A percentile compares a stretch with the other conserved stretches of the same genome.
phyloP scores from a whole-genome alignment of 2,797 vertebrate genomes.

The Miichthys miiuy region DNA sequence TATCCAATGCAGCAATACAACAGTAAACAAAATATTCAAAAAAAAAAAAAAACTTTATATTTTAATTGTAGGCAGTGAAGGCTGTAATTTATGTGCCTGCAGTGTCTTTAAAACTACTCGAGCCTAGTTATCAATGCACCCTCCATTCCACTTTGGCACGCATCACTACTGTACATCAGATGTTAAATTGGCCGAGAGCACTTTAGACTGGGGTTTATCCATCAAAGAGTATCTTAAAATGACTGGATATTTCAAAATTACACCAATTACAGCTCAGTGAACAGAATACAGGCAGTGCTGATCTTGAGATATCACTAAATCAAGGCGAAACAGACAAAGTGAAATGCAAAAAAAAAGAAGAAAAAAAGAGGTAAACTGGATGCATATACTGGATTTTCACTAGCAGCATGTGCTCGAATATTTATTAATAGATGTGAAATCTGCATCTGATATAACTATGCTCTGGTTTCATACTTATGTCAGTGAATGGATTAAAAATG shows the following conservation, averaged over 20 bases:
- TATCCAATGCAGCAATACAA: not conserved
- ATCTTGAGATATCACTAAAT: conserved; percentile 29
- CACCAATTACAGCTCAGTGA: conserved; percentile 20
- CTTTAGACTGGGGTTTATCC: conserved; percentile 35
- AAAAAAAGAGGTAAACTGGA: conserved; percentile 16
- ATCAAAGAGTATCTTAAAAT: conserved; percentile 53
- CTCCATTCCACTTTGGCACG: conserved; percentile 47
- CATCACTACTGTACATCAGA: conserved; percentile 53
- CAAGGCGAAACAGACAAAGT: conserved; percentile 2
- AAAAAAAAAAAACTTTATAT: conserved; percentile 5
- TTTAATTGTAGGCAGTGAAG: conserved; percentile 14
- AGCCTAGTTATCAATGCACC: conserved; percentile 42
- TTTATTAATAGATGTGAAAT: conserved; percentile 8
- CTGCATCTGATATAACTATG: not conserved
- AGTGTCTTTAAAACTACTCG: conserved; percentile 48
- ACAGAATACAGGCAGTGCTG: not conserved
- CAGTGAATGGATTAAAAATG: conserved; percentile 37
- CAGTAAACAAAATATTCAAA: conserved; percentile 17
- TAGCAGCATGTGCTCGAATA: not conserved
- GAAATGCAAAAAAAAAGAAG: not conserved
- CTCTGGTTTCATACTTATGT: not conserved
- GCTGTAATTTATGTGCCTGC: conserved; percentile 39
- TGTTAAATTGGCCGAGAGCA: conserved; percentile 57
- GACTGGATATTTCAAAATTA: conserved; percentile 38
- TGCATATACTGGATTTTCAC: not conserved